A percentile compares a stretch with the other conserved stretches of the same genome.
Conservation (phyloP, 2,888 invertebrate genomes). For the Eupithecia pulchellata region DNA sequence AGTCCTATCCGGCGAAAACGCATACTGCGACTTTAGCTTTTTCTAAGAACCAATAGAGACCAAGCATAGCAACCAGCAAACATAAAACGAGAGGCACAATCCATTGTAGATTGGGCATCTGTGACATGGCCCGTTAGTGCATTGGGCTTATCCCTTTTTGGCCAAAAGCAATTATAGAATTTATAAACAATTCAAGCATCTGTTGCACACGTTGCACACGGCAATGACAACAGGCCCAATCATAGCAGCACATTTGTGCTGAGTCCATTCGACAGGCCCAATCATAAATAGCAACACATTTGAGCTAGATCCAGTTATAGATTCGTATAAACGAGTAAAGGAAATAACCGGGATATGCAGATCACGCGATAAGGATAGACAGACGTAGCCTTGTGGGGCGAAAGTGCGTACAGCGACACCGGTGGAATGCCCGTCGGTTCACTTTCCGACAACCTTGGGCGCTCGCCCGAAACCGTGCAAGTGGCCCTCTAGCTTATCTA, state of each 20-base stretch:
- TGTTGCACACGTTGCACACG: too few relatives aligned
- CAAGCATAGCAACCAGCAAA: too few relatives aligned
- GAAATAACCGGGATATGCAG: slow-evolving; percentile 42
- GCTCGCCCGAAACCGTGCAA: slow-evolving; percentile 62
- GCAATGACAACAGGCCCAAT: too few relatives aligned
- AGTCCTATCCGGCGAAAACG: slow-evolving; percentile 77
- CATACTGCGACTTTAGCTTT: slow-evolving; percentile 46
- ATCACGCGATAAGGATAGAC: slow-evolving; percentile 39
- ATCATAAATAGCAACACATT: too few relatives aligned
- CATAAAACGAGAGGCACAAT: too few relatives aligned
- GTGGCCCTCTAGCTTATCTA: slow-evolving; percentile 46
- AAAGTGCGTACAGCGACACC: slow-evolving; percentile 63
- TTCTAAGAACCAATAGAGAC: background rate
- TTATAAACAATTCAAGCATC: too few relatives aligned
- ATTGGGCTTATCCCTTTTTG: too few relatives aligned
- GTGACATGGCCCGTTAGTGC: too few relatives aligned
- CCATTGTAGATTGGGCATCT: too few relatives aligned
- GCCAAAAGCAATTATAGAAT: background rate
- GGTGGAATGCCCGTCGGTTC: slow-evolving; percentile 69
- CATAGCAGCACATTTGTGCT: too few relatives aligned
- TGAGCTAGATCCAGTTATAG: background rate
- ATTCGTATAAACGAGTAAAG: slow-evolving; percentile 13
- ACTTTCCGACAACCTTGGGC: slow-evolving; percentile 68
- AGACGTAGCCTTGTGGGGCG: slow-evolving; percentile 70
- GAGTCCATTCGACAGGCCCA: too few relatives aligned